A percentile compares a stretch with the other conserved stretches of the same genome.
Conservation (phyloP, 2,113 vertebrate genomes). For the Galemys pyrenaicus region DNA sequence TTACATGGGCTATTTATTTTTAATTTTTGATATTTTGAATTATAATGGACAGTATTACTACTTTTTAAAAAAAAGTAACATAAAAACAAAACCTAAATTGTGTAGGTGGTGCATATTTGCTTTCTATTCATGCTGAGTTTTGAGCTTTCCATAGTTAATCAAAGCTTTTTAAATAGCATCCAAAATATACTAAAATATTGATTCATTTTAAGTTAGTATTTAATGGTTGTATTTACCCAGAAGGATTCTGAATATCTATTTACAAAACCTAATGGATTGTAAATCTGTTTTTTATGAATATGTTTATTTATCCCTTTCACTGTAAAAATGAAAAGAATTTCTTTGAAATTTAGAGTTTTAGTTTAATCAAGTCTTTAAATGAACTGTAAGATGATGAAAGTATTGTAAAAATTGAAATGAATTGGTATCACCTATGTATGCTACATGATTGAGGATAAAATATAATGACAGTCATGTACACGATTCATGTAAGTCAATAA, state of each 20-base stretch:
- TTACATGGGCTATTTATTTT: neutral
- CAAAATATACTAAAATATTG: neutral
- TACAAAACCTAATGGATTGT: neutral
- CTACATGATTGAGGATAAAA: neutral
- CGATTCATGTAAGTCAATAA: neutral
- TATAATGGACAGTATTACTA: neutral
- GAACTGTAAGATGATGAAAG: neutral
- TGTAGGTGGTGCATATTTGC: neutral
- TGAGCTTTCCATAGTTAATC: neutral
- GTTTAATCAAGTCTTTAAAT: slow-evolving; percentile 49
- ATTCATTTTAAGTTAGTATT: neutral
- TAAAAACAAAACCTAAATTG: neutral
- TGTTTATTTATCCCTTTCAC: neutral
- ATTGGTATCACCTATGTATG: neutral
- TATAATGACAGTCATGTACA: neutral
- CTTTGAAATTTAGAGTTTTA: neutral
- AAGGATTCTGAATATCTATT: neutral
- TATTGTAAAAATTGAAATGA: neutral
- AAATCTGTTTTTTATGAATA: neutral
- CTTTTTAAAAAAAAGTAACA: too few relatives aligned
- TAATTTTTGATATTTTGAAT: neutral
- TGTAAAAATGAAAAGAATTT: neutral
- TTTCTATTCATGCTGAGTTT: neutral
- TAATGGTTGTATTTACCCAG: neutral
- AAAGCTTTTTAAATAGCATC: neutral